Base-by-base conservation (phyloP, 2,113 vertebrate genomes). In the Cisticola juncidis region DNA sequence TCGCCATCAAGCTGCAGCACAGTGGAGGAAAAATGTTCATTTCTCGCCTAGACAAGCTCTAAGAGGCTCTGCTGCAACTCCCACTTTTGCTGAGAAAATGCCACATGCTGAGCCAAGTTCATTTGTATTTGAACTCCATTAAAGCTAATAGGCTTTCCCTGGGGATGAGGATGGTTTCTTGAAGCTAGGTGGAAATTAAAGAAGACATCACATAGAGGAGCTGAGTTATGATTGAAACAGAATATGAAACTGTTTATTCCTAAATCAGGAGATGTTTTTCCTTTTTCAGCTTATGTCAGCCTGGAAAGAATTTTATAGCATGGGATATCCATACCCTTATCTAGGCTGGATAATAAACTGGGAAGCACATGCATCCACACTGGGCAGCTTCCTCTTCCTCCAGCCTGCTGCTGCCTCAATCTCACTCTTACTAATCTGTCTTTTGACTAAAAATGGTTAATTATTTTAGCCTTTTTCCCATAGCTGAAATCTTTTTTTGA, bases 101-200 rank as follows among this genome's bases (percentile, higher is more conserved):
- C 74, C 93, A 85, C 84, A 68, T 24, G 70, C 84, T 95, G 89
- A 90, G 87, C 65, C 65, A 87, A 82, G 73, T 91, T 89, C 78
- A 88, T 94, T 94, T 89, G 65, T 76, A 40, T 85, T 80, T 65
- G 4, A 90, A 54, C 87, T 80, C 89, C 70, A 82, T 85, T 92
- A 91, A 72, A 90, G 70, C 53, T 92, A 96, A 95, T 90, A 70
- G 89, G 61, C 45, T 92, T 85, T 82, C 84, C 66, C 84, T 10
- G 9, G 81, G 78, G 57, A 80, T 74, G 71, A 44, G 80, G 76
- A 71, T 42, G 26, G 78, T n/a, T 87, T 72, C 86, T 85, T 40
- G 84, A 80, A 94, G 85, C 70, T 69, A 56, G 70, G 84, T 15
- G 4, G 81, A 92, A 94, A 91, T 68, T 69, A 92, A 80, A 92